phyloP scores from a whole-genome alignment of 2,113 vertebrate genomes.

The Sturnira hondurensis region DNA sequence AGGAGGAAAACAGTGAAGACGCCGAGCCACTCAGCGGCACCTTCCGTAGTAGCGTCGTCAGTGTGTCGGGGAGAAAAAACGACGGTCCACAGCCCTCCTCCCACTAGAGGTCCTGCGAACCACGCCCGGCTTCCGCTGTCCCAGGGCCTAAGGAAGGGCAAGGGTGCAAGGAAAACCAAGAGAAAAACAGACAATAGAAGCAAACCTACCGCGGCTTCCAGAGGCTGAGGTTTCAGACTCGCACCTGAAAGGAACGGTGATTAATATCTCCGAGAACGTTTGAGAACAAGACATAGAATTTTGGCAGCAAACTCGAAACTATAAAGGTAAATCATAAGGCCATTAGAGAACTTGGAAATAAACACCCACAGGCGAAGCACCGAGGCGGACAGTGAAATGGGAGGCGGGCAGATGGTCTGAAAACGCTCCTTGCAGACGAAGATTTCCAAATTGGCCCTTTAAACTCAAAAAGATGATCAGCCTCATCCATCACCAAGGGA shows the following conservation, averaged over 20 bases:
- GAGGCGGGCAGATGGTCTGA: neutral
- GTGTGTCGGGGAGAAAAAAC: fast-evolving
- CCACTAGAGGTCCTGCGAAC: fast-evolving
- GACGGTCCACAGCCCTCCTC: too few relatives aligned
- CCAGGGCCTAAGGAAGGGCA: neutral
- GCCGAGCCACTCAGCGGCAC: fast-evolving
- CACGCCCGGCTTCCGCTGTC: fast-evolving
- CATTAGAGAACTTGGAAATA: neutral
- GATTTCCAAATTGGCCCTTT: neutral
- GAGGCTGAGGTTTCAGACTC: neutral
- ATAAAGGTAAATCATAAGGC: neutral
- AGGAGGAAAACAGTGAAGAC: neutral
- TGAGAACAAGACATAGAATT: neutral
- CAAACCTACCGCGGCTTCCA: neutral
- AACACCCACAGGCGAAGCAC: neutral
- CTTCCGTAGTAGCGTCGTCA: neutral
- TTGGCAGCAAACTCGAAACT: neutral
- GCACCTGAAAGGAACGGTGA: neutral
- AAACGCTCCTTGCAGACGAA: fast-evolving
- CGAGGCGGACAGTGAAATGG: neutral
- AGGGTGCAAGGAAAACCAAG: neutral
- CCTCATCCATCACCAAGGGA: neutral
- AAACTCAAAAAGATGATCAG: neutral
- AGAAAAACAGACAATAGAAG: neutral
- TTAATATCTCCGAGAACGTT: neutral